Evolutionary conservation across 2,797 vertebrate species (phyloP).

Genomic region (Hipposideros larvatus): DNA sequence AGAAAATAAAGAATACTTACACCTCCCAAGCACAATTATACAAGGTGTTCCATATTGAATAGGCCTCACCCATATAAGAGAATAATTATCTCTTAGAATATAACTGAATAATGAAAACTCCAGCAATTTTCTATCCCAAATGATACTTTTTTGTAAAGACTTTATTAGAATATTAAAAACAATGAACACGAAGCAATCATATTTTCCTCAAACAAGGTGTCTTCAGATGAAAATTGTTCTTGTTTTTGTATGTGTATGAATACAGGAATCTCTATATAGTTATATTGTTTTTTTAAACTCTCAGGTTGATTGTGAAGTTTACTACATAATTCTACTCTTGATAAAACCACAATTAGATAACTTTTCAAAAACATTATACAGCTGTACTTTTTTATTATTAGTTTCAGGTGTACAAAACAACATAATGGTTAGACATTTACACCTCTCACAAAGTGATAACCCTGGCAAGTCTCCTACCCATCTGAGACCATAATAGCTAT

Average conservation of each 20-base stretch:
- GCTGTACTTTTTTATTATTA: background rate
- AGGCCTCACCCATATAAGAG: conserved; percentile 83
- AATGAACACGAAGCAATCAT: conserved; percentile 10
- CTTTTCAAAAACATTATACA: conserved; percentile 9
- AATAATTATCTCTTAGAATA: conserved; percentile 55
- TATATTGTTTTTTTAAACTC: background rate
- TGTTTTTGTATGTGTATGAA: background rate
- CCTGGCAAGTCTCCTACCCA: no score
- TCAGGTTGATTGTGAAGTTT: background rate
- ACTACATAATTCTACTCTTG: background rate
- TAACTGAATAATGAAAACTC: conserved; percentile 70
- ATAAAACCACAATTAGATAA: background rate
- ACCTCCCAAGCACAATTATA: conserved; percentile 34
- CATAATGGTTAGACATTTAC: no score
- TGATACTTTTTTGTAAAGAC: conserved; percentile 40
- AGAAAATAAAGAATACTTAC: background rate
- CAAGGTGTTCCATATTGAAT: conserved; percentile 83
- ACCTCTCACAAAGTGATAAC: no score
- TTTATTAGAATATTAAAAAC: conserved; percentile 62
- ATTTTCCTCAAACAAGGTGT: background rate
- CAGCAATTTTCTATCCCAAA: conserved; percentile 69
- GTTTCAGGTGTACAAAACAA: no score
- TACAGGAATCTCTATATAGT: background rate
- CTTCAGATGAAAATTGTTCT: background rate
- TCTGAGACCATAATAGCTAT: no score